phyloP scores from a whole-genome alignment of 2,113 vertebrate genomes.

The Malurus alboscapulatus region DNA sequence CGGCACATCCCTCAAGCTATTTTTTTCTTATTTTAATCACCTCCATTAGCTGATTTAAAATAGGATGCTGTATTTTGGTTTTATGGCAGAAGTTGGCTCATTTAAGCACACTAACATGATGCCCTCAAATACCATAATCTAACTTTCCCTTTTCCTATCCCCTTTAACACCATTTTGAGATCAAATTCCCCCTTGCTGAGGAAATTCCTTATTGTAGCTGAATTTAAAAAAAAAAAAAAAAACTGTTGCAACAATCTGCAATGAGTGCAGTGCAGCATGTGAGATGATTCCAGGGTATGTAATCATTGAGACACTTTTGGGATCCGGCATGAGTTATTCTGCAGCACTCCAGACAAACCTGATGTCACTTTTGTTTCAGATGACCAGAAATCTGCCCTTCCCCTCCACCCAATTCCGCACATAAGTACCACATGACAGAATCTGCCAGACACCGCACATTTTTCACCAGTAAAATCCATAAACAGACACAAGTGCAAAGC shows the following conservation, averaged over 20 bases:
- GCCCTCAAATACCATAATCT: neutral
- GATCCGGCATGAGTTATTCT: neutral
- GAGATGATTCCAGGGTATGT: neutral
- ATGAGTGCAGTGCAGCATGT: neutral
- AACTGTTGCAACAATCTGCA: neutral
- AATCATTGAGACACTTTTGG: neutral
- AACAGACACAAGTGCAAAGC: constrained; percentile 58
- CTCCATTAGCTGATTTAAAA: neutral
- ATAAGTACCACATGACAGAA: neutral
- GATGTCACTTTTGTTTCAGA: neutral
- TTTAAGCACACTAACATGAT: neutral
- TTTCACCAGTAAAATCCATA: constrained; percentile 4
- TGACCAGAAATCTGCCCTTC: neutral
- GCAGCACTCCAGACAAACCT: neutral
- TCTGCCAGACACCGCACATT: neutral
- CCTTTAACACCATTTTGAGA: neutral
- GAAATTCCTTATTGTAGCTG: neutral
- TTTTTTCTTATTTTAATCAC: neutral
- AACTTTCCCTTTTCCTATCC: neutral
- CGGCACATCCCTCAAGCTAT: neutral
- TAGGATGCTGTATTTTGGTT: neutral
- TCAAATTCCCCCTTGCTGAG: neutral
- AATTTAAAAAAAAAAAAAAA: neutral
- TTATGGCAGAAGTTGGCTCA: neutral
- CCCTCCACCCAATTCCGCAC: neutral